Conservation (phyloP, 2,797 vertebrate species). For the Sebastes paucispinis region DNA sequence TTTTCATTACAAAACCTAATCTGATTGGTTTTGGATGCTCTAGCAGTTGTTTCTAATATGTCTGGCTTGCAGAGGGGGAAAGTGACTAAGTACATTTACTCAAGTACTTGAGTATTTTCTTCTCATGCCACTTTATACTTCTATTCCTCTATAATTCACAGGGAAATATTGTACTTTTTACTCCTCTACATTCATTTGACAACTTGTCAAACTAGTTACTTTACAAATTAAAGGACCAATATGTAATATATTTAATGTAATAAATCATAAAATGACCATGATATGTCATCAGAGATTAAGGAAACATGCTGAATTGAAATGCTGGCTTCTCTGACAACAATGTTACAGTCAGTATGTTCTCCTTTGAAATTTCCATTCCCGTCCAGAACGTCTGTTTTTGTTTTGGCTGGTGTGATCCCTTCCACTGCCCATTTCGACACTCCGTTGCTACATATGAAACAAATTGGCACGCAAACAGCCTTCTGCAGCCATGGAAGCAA, state of each 20-base stretch:
- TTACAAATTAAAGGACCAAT: not conserved
- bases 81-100: not conserved
- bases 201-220: not conserved
- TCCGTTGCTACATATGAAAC: too few species aligned
- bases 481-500: too few species aligned
- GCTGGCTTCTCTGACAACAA: too few species aligned
- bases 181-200: not conserved
- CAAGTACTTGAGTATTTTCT: not conserved
- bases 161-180: not conserved
- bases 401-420: too few species aligned
- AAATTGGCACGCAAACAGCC: too few species aligned
- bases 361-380: too few species aligned
- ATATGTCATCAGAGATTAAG: too few species aligned
- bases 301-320: too few species aligned
- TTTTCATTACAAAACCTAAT: not conserved
- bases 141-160: not conserved
- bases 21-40: not conserved
- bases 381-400: too few species aligned
- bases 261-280: too few species aligned
- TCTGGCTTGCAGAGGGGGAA: not conserved
- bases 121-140: not conserved
- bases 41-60: not conserved
- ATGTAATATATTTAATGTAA: not conserved
- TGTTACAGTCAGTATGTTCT: too few species aligned
- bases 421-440: too few species aligned